A percentile compares a stretch with the other conserved stretches of the same genome.
phyloP scores from a whole-genome alignment of 2,113 vertebrate species.

The Apteryx mantelli region DNA sequence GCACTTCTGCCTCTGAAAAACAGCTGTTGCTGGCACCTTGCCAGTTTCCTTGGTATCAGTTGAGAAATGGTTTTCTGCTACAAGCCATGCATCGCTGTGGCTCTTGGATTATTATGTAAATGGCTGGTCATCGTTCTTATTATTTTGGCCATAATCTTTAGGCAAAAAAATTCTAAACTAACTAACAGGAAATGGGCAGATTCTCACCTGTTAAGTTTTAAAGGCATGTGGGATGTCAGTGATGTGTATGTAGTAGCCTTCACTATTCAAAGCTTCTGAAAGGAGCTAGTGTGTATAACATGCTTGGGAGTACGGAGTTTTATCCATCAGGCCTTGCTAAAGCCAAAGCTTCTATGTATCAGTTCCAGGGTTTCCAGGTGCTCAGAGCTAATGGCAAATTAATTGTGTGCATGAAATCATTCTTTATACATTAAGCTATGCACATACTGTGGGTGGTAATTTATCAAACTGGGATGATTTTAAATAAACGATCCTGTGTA shows the following conservation, averaged over 20 bases:
- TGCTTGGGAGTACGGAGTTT: not conserved
- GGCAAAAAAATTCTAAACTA: not conserved
- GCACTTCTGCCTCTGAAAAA: not conserved
- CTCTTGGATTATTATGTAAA: not conserved
- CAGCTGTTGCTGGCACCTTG: not conserved
- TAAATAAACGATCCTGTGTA: not conserved
- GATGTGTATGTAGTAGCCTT: not conserved
- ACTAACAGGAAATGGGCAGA: too few relatives aligned
- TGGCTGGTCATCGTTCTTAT: not conserved
- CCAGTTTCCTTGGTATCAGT: not conserved
- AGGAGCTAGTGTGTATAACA: not conserved
- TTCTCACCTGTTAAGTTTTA: not conserved
- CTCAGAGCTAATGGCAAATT: not conserved
- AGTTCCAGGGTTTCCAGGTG: not conserved
- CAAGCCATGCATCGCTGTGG: not conserved
- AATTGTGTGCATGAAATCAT: not conserved
- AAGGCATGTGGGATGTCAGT: not conserved
- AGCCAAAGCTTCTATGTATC: not conserved
- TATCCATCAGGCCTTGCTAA: not conserved
- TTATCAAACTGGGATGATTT: not conserved
- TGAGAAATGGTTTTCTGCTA: not conserved
- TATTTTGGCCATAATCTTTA: not conserved
- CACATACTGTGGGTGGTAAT: not conserved
- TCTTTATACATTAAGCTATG: not conserved
- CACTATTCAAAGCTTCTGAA: not conserved